Percentiles rank a stretch among this genome's conserved stretches.
Conservation (phyloP, 2,113 vertebrate species). For the Brienomyrus longianalis region DNA sequence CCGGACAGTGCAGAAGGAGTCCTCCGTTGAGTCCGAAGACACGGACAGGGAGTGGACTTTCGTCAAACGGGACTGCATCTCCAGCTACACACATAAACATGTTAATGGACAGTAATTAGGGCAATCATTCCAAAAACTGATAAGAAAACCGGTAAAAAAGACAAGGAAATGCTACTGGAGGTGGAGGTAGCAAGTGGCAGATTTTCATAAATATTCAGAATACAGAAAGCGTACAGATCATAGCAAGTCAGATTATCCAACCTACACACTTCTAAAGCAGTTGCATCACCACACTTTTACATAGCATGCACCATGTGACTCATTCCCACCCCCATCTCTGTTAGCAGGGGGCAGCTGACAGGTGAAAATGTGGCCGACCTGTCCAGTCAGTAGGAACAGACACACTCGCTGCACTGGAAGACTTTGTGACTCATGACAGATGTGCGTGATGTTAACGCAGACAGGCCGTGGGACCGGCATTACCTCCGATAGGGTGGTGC, state of each 20-base stretch:
- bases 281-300: background rate
- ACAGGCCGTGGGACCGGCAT: background rate
- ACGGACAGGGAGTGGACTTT: conserved; percentile 80
- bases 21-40: conserved; percentile 77
- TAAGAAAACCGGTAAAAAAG: background rate
- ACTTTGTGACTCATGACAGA: background rate
- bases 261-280: background rate
- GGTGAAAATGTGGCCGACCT: background rate
- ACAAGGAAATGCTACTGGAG: background rate
- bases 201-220: background rate
- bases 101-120: conserved; percentile 11
- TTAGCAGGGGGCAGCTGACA: background rate
- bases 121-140: background rate
- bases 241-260: background rate
- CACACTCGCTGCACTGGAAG: background rate
- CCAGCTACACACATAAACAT: conserved; percentile 48
- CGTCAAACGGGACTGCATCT: conserved; percentile 62
- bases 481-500: conserved; percentile 52
- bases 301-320: background rate
- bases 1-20: conserved; percentile 75
- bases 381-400: background rate
- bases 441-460: background rate
- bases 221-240: background rate
- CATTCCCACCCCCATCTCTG: background rate
- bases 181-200: background rate